Base-by-base conservation (phyloP, 2,113 vertebrate species). In the Oreochromis niloticus region DNA sequence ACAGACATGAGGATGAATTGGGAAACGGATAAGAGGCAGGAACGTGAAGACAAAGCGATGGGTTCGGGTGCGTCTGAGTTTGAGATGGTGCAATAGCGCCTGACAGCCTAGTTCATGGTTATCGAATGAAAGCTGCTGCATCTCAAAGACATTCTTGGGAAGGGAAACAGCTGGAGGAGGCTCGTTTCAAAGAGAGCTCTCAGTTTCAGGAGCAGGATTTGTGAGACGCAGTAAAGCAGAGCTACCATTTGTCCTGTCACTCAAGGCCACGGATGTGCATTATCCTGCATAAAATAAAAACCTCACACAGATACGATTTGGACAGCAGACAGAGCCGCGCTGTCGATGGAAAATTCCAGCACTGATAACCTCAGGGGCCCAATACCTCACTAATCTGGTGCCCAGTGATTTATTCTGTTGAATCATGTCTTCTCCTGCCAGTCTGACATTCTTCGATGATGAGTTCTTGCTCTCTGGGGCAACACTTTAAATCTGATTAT, bases 351-450 rank as follows among this genome's bases (percentile, higher is more conserved):
- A 95, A 95, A 95, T 95, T 96, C 93, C 95, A 95, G 85, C 39
- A 75, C 92, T n/a, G 92, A 95, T 94, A 95, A 94, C 95, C 94
- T 91, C 87, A 36, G 93, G 92, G 94, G 94, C 88, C 90, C 87
- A 85, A 82, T 92, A 93, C 94, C 90, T 54, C 91, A 92, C 92
- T 94, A 93, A 95, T 95, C 94, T 92, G 94, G 90, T 94, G 95
- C 94, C 95, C 93, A 68, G 92, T 94, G 94, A 95, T 96, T 94
- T 95, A 95, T 94, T 94, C 92, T 92, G 94, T 94, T 87, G 91
- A 90, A 94, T 96, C 94, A 93, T 95, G 95, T 95, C 94, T 94
- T 94, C 95, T 95, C 92, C 93, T 95, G 95, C 94, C 95, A 95
- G 93, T 90, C 87, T 90, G 80, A 91, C 95, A 95, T 95, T 95